A percentile compares a stretch with the other conserved stretches of the same genome.
Evolutionary conservation across 2,113 vertebrate species (phyloP).

Genomic region (Cephalopterus ornatus): DNA sequence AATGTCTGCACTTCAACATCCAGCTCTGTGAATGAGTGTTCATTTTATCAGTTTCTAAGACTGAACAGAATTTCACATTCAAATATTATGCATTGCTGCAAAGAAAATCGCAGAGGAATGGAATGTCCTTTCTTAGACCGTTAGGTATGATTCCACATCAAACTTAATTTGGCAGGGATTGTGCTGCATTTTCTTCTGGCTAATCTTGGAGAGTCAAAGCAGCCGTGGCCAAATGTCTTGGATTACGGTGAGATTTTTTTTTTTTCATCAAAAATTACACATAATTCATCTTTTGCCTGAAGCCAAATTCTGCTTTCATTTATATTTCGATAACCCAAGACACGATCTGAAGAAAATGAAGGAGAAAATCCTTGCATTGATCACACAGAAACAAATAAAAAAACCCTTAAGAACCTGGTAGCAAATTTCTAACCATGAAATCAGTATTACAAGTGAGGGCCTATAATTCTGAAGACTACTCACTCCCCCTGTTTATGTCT

Average conservation of each 20-base stretch:
- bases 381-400: neutral
- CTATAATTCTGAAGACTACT: neutral
- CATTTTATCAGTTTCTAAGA: neutral
- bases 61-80: neutral
- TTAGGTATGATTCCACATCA: neutral
- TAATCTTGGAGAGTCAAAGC: neutral
- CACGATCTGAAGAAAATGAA: neutral
- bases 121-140: neutral
- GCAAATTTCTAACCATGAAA: neutral
- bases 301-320: neutral
- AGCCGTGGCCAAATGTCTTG: neutral
- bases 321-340: neutral
- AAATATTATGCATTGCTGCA: neutral
- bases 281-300: neutral
- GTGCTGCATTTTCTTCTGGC: neutral
- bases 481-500: neutral
- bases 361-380: neutral
- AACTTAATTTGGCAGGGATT: neutral
- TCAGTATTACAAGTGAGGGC: neutral
- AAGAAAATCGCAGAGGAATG: neutral
- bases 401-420: neutral
- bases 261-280: neutral
- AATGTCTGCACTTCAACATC: neutral
- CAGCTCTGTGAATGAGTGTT: neutral
- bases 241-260: neutral